Evolutionary conservation across 1,140 invertebrate genomes (phyloP), one percentile per base, ranked within the genome.

Genomic region (Limonius californicus): DNA sequence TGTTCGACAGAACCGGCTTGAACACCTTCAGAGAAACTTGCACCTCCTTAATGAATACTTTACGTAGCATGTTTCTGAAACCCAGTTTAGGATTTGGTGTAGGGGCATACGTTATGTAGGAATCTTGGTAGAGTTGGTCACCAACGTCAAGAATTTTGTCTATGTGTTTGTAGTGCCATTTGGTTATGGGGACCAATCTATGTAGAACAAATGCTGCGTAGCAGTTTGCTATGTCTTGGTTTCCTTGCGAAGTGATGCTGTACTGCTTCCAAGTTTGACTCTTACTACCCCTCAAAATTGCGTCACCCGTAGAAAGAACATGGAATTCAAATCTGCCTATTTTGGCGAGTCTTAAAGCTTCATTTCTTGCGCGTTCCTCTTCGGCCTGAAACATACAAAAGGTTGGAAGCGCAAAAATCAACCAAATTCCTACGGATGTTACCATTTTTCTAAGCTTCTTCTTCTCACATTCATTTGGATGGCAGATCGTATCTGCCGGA

Each of bases 91-190:
- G 39, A 50, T 18, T 63, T 23, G n/a, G n/a, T n/a, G n/a, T n/a
- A n/a, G 69, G 7, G 73, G 71, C 7, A 54, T 73, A 75, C 0
- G 69, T 60, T n/a, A 74, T 72, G 59, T 72, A 75, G 1, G 73
- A 75, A 55, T 75, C 74, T 14, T 72, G 69, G 50, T 73, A 76
- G 3, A 76, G 58, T 45, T 74, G 69, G 55, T 75, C 68, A 0
- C 74, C 75, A 9, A 70, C 59, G 21, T 75, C 70, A 21, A 76
- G 56, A 14, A 74, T 63, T n/a, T 71, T 57, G 53, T 76, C 74
- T 11, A 75, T 71, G 16, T 71, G 67, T 23, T 70, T 69, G 57
- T 59, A 67, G 8, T 67, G 74, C 75, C 75, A 76, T 8, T 64
- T 65, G 9, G 12, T 20, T 14, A 65, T 50, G 1, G 61, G 60